phyloP scores from a whole-genome alignment of 1,140 invertebrate species.

The Amyelois transitella region DNA sequence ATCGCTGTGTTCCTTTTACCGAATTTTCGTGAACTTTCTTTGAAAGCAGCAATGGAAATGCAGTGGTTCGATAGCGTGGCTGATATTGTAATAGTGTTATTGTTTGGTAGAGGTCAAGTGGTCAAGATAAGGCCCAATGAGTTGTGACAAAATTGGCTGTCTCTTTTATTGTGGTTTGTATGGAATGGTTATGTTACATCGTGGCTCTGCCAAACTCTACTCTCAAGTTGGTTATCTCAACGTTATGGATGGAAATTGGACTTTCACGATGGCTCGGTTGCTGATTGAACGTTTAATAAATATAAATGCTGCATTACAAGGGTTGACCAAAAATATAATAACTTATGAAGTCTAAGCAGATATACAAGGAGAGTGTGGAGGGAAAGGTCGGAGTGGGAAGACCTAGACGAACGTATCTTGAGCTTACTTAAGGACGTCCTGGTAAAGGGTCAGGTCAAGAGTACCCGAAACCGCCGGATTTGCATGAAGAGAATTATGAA shows the following conservation, averaged over 20 bases:
- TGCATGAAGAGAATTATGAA: too few species aligned
- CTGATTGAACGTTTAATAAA: background rate
- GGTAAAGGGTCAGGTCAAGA: too few species aligned
- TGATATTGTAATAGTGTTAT: background rate
- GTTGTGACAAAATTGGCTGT: slow-evolving; percentile 47
- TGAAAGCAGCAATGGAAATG: slow-evolving; percentile 7
- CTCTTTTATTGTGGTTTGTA: slow-evolving; percentile 35
- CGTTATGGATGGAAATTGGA: background rate
- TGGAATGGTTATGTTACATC: slow-evolving; percentile 15
- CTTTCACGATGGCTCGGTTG: background rate
- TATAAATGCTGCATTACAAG: too few species aligned
- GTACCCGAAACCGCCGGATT: too few species aligned
- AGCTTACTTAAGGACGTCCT: too few species aligned
- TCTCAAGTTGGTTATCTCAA: background rate
- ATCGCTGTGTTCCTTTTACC: background rate
- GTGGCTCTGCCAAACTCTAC: background rate
- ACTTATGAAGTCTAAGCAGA: too few species aligned
- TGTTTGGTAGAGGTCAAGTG: slow-evolving; percentile 18
- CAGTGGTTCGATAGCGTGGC: background rate
- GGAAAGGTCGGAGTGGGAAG: too few species aligned
- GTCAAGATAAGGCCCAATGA: slow-evolving; percentile 52
- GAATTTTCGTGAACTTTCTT: background rate
- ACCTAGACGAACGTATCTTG: too few species aligned
- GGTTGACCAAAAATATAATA: too few species aligned
- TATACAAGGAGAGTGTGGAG: too few species aligned